phyloP scores from a whole-genome alignment of 1,140 invertebrate species.

The Drosophila jambulina region DNA sequence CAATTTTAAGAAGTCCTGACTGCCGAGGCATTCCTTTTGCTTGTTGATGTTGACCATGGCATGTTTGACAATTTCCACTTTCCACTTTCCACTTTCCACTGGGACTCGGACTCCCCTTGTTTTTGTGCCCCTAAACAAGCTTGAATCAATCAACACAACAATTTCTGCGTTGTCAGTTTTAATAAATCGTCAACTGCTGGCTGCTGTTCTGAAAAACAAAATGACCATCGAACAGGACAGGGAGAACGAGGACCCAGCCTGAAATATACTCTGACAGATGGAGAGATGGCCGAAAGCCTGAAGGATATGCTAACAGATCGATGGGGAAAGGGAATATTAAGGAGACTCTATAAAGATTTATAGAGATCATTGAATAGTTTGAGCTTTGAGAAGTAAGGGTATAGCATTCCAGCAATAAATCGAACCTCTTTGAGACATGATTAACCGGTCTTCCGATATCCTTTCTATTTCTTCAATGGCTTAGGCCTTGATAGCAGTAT shows the following conservation, averaged over 20 bases:
- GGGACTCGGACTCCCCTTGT: background rate
- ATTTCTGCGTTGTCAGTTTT: conserved; percentile 47
- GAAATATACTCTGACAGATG: background rate
- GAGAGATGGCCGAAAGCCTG: conserved; percentile 15
- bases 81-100: conserved; percentile 41
- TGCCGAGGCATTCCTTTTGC: conserved; percentile 15
- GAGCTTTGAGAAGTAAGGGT: too few species aligned
- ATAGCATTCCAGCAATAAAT: background rate
- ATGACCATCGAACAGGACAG: background rate
- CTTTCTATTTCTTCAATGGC: background rate
- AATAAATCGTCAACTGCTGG: conserved; percentile 44
- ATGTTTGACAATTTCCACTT: conserved; percentile 53
- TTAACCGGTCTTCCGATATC: background rate
- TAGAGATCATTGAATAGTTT: background rate
- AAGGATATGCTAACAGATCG: conserved; percentile 6
- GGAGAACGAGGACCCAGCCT: background rate
- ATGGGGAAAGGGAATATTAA: background rate
- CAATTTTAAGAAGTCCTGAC: conserved; percentile 22
- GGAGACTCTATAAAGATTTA: background rate
- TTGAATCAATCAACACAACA: conserved; percentile 58
- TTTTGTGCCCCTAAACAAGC: conserved; percentile 33
- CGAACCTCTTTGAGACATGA: background rate
- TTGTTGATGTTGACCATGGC: conserved; percentile 41
- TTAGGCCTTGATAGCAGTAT: background rate
- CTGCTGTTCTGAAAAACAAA: conserved; percentile 15